These are phyloP conservation scores for Etheostoma nigrum DNA, from an alignment of 2,797 vertebrate species.

Conservation along the genomic window DNA sequence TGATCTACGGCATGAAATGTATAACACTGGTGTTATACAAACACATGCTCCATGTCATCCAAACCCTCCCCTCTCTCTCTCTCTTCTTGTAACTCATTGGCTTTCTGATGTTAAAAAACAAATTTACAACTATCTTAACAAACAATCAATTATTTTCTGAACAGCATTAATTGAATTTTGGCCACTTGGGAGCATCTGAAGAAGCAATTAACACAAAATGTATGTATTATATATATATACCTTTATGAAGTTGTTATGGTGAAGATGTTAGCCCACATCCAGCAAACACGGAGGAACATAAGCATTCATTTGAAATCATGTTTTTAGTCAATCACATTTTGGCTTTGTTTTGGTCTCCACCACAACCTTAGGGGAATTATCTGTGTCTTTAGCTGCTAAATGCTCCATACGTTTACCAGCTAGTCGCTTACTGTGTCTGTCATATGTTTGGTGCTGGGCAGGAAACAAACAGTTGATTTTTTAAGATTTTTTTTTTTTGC, in stretches of 20 bases:
- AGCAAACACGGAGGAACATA: background rate
- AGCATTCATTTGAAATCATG: background rate
- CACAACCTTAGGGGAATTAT: background rate
- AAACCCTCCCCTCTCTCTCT: too few relatives aligned
- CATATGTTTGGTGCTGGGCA: background rate
- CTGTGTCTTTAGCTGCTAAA: background rate
- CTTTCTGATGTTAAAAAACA: background rate
- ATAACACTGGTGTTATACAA: slow-evolving; percentile 20
- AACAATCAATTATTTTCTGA: background rate
- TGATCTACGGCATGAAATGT: slow-evolving; percentile 14
- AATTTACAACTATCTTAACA: background rate
- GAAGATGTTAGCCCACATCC: background rate
- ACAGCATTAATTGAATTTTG: background rate
- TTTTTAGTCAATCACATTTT: background rate
- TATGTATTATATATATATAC: slow-evolving; percentile 6
- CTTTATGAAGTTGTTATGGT: background rate
- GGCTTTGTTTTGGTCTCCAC: slow-evolving; percentile 7
- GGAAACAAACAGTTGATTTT: background rate
- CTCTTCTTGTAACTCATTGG: background rate
- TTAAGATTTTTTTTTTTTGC: background rate
- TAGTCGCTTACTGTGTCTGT: background rate
- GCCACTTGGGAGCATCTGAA: background rate
- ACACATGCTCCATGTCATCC: slow-evolving; percentile 12
- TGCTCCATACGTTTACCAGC: background rate
- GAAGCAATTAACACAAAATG: background rate